A percentile compares a stretch with the other conserved stretches of the same genome.
Evolutionary conservation across 2,113 vertebrate genomes (phyloP).

Genomic region (Tonatia bakeri): DNA sequence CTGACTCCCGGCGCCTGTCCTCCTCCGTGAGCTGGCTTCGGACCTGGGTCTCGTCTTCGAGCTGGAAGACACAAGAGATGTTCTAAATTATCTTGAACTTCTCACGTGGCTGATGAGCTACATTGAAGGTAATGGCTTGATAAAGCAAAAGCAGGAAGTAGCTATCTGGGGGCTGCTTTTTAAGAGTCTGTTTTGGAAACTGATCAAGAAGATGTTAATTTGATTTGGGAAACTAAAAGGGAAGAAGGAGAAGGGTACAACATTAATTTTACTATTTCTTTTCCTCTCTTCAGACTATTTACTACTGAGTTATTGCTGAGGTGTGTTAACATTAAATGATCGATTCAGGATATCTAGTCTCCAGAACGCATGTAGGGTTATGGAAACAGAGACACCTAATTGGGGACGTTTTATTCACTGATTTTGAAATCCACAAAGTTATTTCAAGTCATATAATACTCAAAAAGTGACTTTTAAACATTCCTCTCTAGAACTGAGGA

Average conservation of each 20-base stretch:
- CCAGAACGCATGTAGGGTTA: background rate
- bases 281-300: constrained; percentile 1
- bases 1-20: constrained; percentile 55
- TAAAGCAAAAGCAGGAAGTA: constrained; percentile 39
- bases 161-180: constrained; percentile 60
- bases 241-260: background rate
- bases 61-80: constrained; percentile 50
- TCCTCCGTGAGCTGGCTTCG: constrained; percentile 39
- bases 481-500: background rate
- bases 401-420: background rate
- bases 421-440: constrained; percentile 41
- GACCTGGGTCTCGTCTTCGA: constrained; percentile 69
- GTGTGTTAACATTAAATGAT: background rate
- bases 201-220: constrained; percentile 57
- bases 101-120: constrained; percentile 26
- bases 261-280: constrained; percentile 68
- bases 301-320: background rate
- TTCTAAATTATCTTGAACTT: constrained; percentile 57
- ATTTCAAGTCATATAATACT: constrained; percentile 44
- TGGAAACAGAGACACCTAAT: background rate
- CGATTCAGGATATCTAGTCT: background rate
- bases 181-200: constrained; percentile 36
- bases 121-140: constrained; percentile 36
- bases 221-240: background rate
- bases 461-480: background rate